Evolutionary conservation across 2,113 vertebrate genomes (phyloP), one percentile per base, ranked within the genome.

Genomic region (Sinocyclocheilus anophthalmus): DNA sequence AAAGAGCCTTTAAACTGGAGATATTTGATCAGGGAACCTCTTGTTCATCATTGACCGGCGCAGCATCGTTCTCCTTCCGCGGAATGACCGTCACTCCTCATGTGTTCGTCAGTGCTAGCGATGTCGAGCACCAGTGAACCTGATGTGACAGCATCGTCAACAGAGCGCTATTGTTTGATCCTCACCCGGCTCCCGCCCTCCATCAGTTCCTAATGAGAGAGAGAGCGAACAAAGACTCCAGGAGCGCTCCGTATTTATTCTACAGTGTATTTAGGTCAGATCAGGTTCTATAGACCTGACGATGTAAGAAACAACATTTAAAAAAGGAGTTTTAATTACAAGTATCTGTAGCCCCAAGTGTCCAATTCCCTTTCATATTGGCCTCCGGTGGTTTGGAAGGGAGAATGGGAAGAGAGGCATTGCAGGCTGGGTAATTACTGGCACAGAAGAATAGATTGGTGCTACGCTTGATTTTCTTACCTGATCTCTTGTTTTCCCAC

Each of bases 281-380:
- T 92, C 94, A 93, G 88, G 91, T 94, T 93, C 89, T 88, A 59
- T 91, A 92, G 87, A 92, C 93, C 94, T 93, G 90, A 92, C 91
- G 45, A 93, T 94, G 93, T 92, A 92, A 91, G 50, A 94, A 95
- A 93, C 93, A 94, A 93, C 90, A 89, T 93, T 93, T 93, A 45
- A 82, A 89, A 61, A 61, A 88, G 78, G 75, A 72, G 81, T 93
- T 90, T 94, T 95, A 94, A 95, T 95, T 94, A 94, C 94, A 55
- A 83, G 82, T 92, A 92, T 94, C 93, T 94, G 91, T 91, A 90
- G 93, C 93, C 94, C 95, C 94, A 92, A 91, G 94, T 92, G 94
- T 93, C 93, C 91, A 94, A 94, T 94, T 95, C 93, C 93, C 94
- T 96, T 95, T 95, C 93, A 95, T 95, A 95, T 93, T 90, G 82